Conservation (phyloP, 2,797 vertebrate species). For the Hozukius guyotensis region DNA sequence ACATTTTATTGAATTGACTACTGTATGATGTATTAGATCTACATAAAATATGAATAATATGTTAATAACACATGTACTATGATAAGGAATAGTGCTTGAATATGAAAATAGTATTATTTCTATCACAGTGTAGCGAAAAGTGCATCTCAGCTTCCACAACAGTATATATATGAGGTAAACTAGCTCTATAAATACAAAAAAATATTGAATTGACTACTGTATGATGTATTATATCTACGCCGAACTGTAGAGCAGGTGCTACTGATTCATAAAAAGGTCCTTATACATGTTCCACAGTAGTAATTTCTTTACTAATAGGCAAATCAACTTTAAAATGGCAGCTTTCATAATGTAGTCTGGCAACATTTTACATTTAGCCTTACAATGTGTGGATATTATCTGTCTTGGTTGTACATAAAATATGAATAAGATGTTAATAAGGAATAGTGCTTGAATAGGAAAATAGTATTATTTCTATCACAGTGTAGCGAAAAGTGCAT, state of each 20-base stretch:
- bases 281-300: neutral
- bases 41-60: too few species aligned
- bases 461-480: too few species aligned
- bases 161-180: neutral
- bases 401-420: neutral
- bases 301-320: accelerated
- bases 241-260: neutral
- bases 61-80: too few species aligned
- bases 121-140: too few species aligned
- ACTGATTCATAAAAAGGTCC: neutral
- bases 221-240: neutral
- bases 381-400: neutral
- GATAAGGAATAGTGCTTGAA: too few species aligned
- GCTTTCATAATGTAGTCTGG: neutral
- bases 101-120: too few species aligned
- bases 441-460: too few species aligned
- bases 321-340: neutral
- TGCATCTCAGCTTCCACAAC: too few species aligned
- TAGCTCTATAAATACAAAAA: neutral
- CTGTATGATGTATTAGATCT: neutral
- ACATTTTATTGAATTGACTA: neutral
- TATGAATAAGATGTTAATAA: too few species aligned
- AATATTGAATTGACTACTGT: neutral
- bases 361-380: neutral
- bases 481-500: too few species aligned